Evolutionary conservation across 1,140 invertebrate genomes (phyloP), one percentile per base, ranked within the genome.

Genomic region (Anastrepha obliqua): DNA sequence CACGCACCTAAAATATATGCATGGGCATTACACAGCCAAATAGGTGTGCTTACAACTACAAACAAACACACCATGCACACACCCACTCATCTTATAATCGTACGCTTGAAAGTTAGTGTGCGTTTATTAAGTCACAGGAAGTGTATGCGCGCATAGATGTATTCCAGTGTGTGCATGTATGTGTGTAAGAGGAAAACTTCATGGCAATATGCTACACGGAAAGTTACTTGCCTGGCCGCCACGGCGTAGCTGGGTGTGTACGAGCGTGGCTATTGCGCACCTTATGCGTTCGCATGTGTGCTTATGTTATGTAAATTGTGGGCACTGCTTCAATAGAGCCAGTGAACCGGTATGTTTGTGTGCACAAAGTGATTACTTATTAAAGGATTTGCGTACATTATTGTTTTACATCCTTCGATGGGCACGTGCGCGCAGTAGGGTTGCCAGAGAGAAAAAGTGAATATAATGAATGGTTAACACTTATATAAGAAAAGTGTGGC

Each of bases 341-440:
- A 81, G 17, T 81, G 74, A 81, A 81, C 74, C 51, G 74, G 74
- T 20, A 81, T 81, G 74, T 81, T 81, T 81, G 74, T 81, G 74
- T 55, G 6, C 74, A 55, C 47, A 81, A 81, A 81, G 74, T 81
- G 74, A 81, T 81, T 81, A 81, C 74, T 81, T 81, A 58, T 81
- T 81, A 81, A 81, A 81, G 74, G 74, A 81, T 81, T 81, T 81
- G 47, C 47, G 74, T 81, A 81, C 74, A 81, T 81, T 81, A 81
- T 81, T 81, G n/a, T 55, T 81, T 81, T 81, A 81, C 17, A 29
- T 55, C n/a, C 17, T 20, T 81, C 51, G 47, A 20, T 81, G 74
- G 74, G 51, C 74, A 81, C 74, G 74, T 81, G 74, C 74, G 74
- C 29, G 64, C 20, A 20, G n/a, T 7, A 20, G 47, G 47, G 74